Base-by-base conservation (phyloP, 2,888 invertebrate genomes). In the Formica aserva region DNA sequence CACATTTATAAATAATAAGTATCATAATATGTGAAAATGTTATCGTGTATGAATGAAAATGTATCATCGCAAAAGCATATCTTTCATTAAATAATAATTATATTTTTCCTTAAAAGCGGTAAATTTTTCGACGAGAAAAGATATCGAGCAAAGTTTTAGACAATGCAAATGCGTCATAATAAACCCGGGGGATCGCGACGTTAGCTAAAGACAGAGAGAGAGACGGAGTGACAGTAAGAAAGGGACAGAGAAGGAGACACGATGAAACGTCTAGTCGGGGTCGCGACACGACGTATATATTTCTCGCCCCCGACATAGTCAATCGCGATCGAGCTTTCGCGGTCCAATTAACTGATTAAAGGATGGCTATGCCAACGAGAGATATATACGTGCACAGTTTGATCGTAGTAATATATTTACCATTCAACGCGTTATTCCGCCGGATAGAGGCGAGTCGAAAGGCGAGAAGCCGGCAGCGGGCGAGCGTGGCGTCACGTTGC, bases 391-490 rank as follows among this genome's bases (percentile, higher is more conserved):
- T 80, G 78, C 60, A 76, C 45, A 76, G 18, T 18, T n/a, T 22
- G 35, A 15, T 35, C 38, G 15, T 60, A 18, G 5, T 2, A 66
- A 82, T 89, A 52, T 52, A 89, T 91, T 90, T 90, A 89, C 89
- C 89, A 89, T 89, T 89, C 87, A 86, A 90, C 82, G 86, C 85
- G 75, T 83, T 89, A 85, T 75, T 83, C 76, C 67, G 85, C 38
- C 60, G 63, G 8, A n/a, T 80, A 69, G 32, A 45, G 67, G 84
- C 81, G 81, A 67, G 60, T 15, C 45, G 66, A 35, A 45, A 38
- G 69, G 83, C 80, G 45, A 71, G 45, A 71, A 83, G 72, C 81
- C 81, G 83, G 83, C 52, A 26, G 38, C 69, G 52, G 32, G 5
- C 63, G 72, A 15, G 66, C 8, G 55, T 38, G 80, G 81, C 80